Percentiles rank a stretch among this genome's conserved stretches.
phyloP scores from a whole-genome alignment of 2,113 vertebrate genomes.

The Anser brachyrhynchus region DNA sequence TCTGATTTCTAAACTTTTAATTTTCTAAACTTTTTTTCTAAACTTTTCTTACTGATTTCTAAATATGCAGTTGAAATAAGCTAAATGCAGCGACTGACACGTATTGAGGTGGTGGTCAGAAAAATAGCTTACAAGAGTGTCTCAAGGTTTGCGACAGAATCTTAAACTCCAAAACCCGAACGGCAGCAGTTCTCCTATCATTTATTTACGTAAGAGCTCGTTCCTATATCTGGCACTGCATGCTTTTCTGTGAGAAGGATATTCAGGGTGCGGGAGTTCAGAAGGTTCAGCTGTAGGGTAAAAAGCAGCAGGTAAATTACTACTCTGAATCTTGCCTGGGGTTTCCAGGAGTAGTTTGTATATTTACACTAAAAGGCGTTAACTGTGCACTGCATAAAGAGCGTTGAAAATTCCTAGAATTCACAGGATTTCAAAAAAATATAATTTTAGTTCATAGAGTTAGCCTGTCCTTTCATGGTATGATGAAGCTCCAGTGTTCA shows the following conservation, averaged over 20 bases:
- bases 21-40: no score
- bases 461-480: not conserved
- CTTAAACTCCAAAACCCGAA: not conserved
- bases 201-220: not conserved
- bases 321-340: not conserved
- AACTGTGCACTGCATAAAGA: not conserved
- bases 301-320: not conserved
- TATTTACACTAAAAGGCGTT: not conserved
- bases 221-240: not conserved
- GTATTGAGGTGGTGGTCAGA: not conserved
- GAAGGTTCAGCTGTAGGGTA: not conserved
- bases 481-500: not conserved
- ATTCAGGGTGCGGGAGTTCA: not conserved
- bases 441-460: not conserved
- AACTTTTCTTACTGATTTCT: not conserved
- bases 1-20: not conserved
- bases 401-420: not conserved
- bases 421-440: not conserved
- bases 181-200: not conserved
- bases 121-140: not conserved
- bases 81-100: not conserved
- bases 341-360: not conserved
- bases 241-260: not conserved
- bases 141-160: not conserved
- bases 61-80: not conserved